Evolutionary conservation across 2,888 invertebrate species (phyloP).

Genomic region (Erpobdella octoculata): DNA sequence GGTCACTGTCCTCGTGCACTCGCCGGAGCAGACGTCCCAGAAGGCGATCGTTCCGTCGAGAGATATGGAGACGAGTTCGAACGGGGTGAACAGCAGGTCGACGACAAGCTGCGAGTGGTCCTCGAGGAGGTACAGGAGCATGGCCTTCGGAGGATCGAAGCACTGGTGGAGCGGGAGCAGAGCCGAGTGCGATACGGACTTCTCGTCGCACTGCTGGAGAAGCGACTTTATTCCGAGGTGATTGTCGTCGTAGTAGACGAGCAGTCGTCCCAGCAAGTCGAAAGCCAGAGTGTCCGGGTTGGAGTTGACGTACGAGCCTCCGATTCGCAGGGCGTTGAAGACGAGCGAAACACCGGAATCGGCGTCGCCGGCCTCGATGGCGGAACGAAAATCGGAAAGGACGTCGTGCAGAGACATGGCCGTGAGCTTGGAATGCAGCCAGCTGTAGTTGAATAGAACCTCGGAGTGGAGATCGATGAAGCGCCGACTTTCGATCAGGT

Average conservation of each 20-base stretch:
- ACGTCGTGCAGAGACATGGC: slow-evolving; percentile 91
- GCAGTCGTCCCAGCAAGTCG: slow-evolving; percentile 79
- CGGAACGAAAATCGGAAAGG: slow-evolving; percentile 68
- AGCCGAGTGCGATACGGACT: slow-evolving; percentile 66
- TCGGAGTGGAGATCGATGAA: slow-evolving; percentile 80
- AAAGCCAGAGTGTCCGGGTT: slow-evolving; percentile 61
- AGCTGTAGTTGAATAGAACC: slow-evolving; percentile 89
- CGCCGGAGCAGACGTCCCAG: slow-evolving; percentile 37
- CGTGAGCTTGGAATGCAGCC: slow-evolving; percentile 85
- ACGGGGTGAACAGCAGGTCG: slow-evolving; percentile 36
- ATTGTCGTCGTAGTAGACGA: slow-evolving; percentile 72
- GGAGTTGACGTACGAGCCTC: slow-evolving; percentile 38
- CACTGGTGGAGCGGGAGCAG: slow-evolving; percentile 38
- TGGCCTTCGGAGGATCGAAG: slow-evolving; percentile 37
- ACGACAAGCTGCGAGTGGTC: slow-evolving; percentile 37
- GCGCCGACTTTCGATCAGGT: slow-evolving; percentile 40
- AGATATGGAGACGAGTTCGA: slow-evolving; percentile 37
- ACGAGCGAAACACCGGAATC: slow-evolving; percentile 34
- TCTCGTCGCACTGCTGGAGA: slow-evolving; percentile 74
- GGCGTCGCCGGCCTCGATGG: slow-evolving; percentile 29
- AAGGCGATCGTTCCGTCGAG: slow-evolving; percentile 37
- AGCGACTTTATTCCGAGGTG: slow-evolving; percentile 70
- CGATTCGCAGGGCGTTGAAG: slow-evolving; percentile 35
- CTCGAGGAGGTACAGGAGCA: slow-evolving; percentile 38
- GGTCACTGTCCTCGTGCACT: slow-evolving; percentile 33